phyloP scores from a whole-genome alignment of 2,113 vertebrate genomes.

The Oncorhynchus tshawytscha region DNA sequence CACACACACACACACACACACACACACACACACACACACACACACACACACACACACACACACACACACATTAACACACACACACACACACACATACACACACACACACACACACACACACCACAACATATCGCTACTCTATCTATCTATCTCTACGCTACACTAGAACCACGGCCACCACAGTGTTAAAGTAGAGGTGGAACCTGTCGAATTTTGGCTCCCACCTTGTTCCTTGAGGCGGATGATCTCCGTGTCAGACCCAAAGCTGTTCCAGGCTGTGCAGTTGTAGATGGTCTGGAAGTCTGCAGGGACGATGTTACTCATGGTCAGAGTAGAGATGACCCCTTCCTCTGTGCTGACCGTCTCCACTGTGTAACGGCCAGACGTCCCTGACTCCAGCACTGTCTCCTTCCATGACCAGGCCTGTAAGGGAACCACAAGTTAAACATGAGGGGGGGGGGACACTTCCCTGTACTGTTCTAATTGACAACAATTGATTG shows the following conservation, averaged over 20 bases:
- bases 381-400: constrained; percentile 92
- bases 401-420: constrained; percentile 99
- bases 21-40: neutral
- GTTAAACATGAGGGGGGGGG: neutral
- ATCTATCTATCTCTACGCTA: neutral
- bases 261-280: constrained; percentile 99
- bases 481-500: too few relatives aligned
- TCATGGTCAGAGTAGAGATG: constrained; percentile 97
- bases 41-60: too few relatives aligned
- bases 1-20: too few relatives aligned
- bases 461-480: too few relatives aligned
- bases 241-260: constrained; percentile 98
- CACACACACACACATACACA: too few relatives aligned
- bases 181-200: constrained; percentile 61
- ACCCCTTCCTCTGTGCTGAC: constrained; percentile 95
- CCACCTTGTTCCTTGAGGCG: constrained; percentile 99
- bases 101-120: neutral
- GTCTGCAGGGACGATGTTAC: constrained; percentile 93
- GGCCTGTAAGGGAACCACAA: constrained; percentile 73
- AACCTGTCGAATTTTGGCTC: constrained; percentile 78
- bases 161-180: neutral
- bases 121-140: too few relatives aligned
- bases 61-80: too few relatives aligned
- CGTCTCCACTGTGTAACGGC: constrained; percentile 96
- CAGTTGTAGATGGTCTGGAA: constrained; percentile 99